Base-by-base conservation (phyloP, 2,888 invertebrate species). In the Aphodius granarius region DNA sequence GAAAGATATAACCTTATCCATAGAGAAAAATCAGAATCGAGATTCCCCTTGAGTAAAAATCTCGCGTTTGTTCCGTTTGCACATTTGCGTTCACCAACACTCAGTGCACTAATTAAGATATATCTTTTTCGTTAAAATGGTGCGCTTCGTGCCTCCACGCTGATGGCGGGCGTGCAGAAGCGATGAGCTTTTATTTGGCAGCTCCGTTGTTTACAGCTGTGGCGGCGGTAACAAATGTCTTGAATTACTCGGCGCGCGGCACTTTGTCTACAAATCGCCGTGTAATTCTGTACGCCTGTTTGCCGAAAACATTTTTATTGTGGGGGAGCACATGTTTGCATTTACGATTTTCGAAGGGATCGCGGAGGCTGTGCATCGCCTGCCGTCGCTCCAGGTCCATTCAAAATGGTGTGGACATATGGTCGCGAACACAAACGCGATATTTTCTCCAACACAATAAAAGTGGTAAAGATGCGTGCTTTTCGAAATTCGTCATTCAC, bases 181-280 rank as follows among this genome's bases (percentile, higher is more conserved):
- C 68, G 68, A 68, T 20, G 19, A 68, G 68, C 21, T 68, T 68
- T 68, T 68, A 68, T 68, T 20, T 20, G 43, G 43, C 43, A 43
- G 43, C 20, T 66, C 66, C 66, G 66, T 18, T 68, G 68, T 68
- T 68, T 68, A 68, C 68, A 68, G 22, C 20, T n/a, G 68, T 19
- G 68, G 20, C 68, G 68, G 20, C 68, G 68, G 68, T 68, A 68
- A 19, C 68, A 68, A 68, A 68, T 68, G 68, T 68, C 68, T 68
- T 68, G 21, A 68, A 68, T 68, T 68, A 68, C 68, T 43, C 19
- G 22, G 19, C 68, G n/a, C 68, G 18, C n/a, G 68, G 21, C 68
- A 22, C 20, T 68, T 68, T 68, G 68, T 68, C 19, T 68, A 68
- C 20, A 68, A 68, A 68, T 68, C 20, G 68, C 68, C 68, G 20